phyloP scores from a whole-genome alignment of 2,888 invertebrate species.

The Minunthozetes semirufus region DNA sequence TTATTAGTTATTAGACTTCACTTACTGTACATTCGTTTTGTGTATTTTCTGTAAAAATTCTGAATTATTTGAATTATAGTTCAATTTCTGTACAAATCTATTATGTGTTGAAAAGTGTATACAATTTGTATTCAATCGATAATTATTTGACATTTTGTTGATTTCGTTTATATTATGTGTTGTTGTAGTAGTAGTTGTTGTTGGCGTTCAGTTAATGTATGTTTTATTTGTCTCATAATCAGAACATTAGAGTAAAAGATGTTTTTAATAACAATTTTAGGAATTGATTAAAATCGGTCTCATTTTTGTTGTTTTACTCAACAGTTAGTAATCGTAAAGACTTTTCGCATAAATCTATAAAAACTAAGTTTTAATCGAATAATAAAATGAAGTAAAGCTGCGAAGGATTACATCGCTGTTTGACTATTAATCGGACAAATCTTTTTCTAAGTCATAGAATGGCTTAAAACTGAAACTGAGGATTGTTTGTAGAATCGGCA shows the following conservation, averaged over 20 bases:
- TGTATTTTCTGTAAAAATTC: constrained; percentile 1
- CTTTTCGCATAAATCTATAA: background rate
- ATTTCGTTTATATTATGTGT: constrained; percentile 18
- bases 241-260: background rate
- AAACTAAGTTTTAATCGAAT: constrained; percentile 2
- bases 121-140: background rate
- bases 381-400: background rate
- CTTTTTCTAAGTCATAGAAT: constrained; percentile 16
- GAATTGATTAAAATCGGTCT: background rate
- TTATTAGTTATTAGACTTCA: constrained; percentile 10
- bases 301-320: background rate
- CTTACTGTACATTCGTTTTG: constrained; percentile 2
- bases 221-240: background rate
- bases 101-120: background rate
- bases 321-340: background rate
- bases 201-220: constrained; percentile 15
- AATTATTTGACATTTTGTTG: background rate
- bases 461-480: constrained; percentile 3
- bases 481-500: constrained; percentile 3
- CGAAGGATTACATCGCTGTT: background rate
- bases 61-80: too few relatives aligned
- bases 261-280: constrained; percentile 3
- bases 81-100: constrained; percentile 9
- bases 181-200: too few relatives aligned
- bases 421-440: background rate